Percentiles rank a stretch among this genome's conserved stretches.
These are phyloP conservation scores for Reticulitermes speratus DNA, from an alignment of 1,140 invertebrate genomes.

Conservation along the genomic window DNA sequence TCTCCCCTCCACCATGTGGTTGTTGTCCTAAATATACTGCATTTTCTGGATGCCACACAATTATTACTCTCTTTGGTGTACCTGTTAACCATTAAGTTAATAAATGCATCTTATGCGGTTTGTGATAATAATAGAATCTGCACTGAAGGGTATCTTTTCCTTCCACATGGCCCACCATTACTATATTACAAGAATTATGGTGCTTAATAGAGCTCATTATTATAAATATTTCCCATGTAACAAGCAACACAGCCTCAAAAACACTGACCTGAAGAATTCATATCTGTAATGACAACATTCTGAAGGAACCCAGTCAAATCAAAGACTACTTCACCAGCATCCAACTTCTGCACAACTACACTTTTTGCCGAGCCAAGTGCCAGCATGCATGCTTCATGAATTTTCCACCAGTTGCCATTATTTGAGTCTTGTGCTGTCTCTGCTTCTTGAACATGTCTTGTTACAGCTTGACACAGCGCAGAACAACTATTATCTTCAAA, in stretches of 20 bases:
- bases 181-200: background rate
- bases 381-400: conserved; percentile 72
- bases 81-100: no score
- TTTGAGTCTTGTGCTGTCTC: conserved; percentile 51
- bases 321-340: conserved; percentile 58
- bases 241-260: background rate
- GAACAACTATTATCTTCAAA: conserved; percentile 60
- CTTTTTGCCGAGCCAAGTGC: conserved; percentile 60
- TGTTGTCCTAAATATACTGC: no score
- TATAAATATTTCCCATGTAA: no score
- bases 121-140: no score
- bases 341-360: conserved; percentile 56
- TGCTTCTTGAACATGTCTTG: conserved; percentile 62
- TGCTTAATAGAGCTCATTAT: background rate
- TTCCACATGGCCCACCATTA: no score
- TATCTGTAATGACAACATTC: conserved; percentile 53
- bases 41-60: no score
- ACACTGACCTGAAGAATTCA: conserved; percentile 49
- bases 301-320: conserved; percentile 67
- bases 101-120: no score
- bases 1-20: no score
- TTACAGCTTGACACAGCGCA: conserved; percentile 62
- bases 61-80: no score
- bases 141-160: no score
- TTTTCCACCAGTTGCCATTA: conserved; percentile 71